Conservation (phyloP, 1,140 invertebrate genomes). For the Batillaria attramentaria region DNA sequence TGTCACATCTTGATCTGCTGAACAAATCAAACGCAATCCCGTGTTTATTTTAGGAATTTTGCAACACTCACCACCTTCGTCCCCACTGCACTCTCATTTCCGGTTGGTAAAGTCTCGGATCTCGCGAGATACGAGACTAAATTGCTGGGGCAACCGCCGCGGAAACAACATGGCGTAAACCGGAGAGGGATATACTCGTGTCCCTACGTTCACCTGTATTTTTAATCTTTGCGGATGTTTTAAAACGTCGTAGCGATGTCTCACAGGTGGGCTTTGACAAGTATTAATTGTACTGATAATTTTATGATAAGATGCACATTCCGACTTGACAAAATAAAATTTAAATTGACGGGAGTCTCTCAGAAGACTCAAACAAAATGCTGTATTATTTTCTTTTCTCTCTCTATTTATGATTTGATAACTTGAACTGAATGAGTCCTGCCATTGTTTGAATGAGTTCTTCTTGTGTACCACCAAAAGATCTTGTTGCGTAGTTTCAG, state of each 20-base stretch:
- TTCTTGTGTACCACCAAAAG: too few species aligned
- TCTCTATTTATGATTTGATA: too few species aligned
- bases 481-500: background rate
- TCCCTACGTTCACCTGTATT: background rate
- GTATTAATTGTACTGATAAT: too few species aligned
- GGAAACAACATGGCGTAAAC: background rate
- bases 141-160: background rate
- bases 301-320: too few species aligned
- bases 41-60: background rate
- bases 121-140: background rate
- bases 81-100: background rate
- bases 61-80: background rate
- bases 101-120: background rate
- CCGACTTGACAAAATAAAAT: too few species aligned
- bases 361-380: too few species aligned
- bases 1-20: background rate
- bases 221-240: background rate
- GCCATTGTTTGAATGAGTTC: too few species aligned
- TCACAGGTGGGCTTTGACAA: background rate
- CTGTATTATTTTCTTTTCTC: too few species aligned
- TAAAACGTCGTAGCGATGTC: conserved; percentile 5
- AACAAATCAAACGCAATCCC: background rate
- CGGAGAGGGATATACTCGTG: background rate
- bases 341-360: too few species aligned
- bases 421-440: too few species aligned